These are phyloP conservation scores for Capromys pilorides DNA, from an alignment of 2,797 vertebrate genomes.

Conservation along the genomic window DNA sequence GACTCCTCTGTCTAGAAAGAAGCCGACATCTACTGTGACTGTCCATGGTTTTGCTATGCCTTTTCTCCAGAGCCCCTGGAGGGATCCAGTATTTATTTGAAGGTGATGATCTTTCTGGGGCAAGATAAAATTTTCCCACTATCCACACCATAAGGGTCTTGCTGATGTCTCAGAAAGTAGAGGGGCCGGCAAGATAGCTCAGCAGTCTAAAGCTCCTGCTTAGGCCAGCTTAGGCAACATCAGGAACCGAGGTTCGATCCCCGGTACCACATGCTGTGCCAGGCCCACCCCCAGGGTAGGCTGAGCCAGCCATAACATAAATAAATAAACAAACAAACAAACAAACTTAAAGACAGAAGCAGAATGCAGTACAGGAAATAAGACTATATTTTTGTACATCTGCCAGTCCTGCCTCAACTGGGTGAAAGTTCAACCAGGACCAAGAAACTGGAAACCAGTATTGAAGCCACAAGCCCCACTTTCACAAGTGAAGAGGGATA, in stretches of 20 bases:
- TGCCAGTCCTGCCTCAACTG: neutral
- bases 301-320: no score
- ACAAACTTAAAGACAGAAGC: neutral
- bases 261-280: no score
- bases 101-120: neutral
- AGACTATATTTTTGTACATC: neutral
- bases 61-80: neutral
- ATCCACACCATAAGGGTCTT: neutral
- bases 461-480: neutral
- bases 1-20: neutral
- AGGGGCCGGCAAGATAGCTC: no score
- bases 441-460: neutral
- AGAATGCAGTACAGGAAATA: neutral
- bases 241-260: no score
- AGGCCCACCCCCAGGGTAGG: no score
- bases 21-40: neutral
- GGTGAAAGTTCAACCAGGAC: neutral
- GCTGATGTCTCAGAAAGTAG: neutral
- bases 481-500: neutral
- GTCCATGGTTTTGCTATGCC: neutral
- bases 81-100: constrained; percentile 2
- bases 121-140: neutral
- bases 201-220: no score
- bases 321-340: no score
- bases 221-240: no score